These are phyloP conservation scores for Tinea trinotella DNA, from an alignment of 2,888 invertebrate genomes.

Conservation along the genomic window DNA sequence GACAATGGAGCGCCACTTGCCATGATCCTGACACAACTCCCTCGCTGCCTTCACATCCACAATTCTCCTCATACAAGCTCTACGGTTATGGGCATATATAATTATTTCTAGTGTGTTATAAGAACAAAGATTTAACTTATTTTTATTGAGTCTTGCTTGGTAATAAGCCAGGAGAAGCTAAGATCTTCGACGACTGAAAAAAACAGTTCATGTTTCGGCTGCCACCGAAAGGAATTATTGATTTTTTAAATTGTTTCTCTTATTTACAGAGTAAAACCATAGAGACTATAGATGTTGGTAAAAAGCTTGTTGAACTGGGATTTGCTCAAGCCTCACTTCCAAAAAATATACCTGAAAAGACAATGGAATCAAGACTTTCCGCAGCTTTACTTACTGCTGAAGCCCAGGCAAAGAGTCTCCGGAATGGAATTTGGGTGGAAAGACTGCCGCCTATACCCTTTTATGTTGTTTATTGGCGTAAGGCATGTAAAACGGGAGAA, in stretches of 20 bases:
- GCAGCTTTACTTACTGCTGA: slow-evolving; percentile 52
- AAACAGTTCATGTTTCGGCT: too few relatives aligned
- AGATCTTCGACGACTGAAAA: too few relatives aligned
- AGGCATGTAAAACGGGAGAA: slow-evolving; percentile 36
- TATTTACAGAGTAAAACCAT: slow-evolving; percentile 48
- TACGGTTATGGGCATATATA: too few relatives aligned
- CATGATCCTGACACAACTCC: too few relatives aligned
- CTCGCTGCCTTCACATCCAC: too few relatives aligned
- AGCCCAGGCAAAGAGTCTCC: slow-evolving; percentile 44
- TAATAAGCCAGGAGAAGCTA: too few relatives aligned
- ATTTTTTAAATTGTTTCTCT: neutral
- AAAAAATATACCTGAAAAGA: slow-evolving; percentile 43
- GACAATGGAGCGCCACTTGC: too few relatives aligned
- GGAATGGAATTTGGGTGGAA: slow-evolving; percentile 63
- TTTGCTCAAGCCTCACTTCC: slow-evolving; percentile 56
- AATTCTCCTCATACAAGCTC: too few relatives aligned
- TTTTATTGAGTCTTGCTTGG: too few relatives aligned
- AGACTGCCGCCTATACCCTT: slow-evolving; percentile 51
- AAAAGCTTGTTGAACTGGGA: slow-evolving; percentile 61
- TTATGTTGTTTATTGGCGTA: slow-evolving; percentile 53
- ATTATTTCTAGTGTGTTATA: too few relatives aligned
- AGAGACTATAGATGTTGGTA: slow-evolving; percentile 56
- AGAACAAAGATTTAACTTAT: too few relatives aligned
- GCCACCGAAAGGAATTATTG: neutral
- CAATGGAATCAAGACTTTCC: slow-evolving; percentile 50